These are phyloP conservation scores for Abrostola triplasia DNA, from an alignment of 2,888 invertebrate species.

Conservation along the genomic window DNA sequence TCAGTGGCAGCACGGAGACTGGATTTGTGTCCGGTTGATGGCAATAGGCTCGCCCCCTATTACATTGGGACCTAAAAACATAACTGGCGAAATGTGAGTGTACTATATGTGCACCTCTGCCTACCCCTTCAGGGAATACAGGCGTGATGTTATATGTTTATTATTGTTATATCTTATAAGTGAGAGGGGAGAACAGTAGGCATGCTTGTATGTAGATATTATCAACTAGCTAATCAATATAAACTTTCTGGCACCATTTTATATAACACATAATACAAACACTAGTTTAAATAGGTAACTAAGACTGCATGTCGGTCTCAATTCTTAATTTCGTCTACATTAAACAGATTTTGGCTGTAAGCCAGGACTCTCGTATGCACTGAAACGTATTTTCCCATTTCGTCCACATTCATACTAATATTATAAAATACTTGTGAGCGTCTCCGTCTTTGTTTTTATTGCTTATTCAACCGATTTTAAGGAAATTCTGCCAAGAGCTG, in stretches of 20 bases:
- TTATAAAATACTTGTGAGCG: neutral
- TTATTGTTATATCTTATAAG: too few species aligned
- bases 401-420: slow-evolving; percentile 21
- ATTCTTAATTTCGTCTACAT: slow-evolving; percentile 33
- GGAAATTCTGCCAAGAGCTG: too few species aligned
- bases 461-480: neutral
- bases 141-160: too few species aligned
- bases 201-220: too few species aligned
- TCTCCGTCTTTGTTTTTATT: neutral
- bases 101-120: too few species aligned
- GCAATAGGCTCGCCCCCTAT: too few species aligned
- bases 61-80: too few species aligned
- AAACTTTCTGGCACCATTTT: neutral
- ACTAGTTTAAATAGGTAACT: slow-evolving; percentile 19
- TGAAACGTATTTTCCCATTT: slow-evolving; percentile 27
- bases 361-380: slow-evolving; percentile 25
- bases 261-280: slow-evolving; percentile 4
- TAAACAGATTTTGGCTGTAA: slow-evolving; percentile 28
- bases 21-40: too few species aligned
- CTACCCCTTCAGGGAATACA: too few species aligned
- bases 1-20: too few species aligned
- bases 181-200: too few species aligned
- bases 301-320: slow-evolving; percentile 24
- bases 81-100: too few species aligned
- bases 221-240: neutral